phyloP scores from a whole-genome alignment of 2,888 invertebrate species.

The Rhaphigaster nebulosa region DNA sequence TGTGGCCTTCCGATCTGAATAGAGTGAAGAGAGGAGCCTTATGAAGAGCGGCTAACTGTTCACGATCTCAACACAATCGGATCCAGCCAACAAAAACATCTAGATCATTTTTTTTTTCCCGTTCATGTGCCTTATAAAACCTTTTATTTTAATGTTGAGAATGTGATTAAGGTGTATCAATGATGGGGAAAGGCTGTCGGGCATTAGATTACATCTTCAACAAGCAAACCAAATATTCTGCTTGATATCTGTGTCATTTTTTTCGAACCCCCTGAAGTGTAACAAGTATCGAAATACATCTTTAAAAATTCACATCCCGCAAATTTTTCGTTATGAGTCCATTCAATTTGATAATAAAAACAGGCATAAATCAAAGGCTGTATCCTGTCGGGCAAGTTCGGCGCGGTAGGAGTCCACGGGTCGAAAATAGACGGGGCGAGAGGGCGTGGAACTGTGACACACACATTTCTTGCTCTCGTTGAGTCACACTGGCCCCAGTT shows the following conservation, averaged over 20 bases:
- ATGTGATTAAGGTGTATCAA: neutral
- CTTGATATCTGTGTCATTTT: too few species aligned
- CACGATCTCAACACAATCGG: conserved; percentile 3
- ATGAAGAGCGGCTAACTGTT: conserved; percentile 14
- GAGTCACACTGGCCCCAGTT: conserved; percentile 1
- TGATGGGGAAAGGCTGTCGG: neutral
- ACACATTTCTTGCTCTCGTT: neutral
- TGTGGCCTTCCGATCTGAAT: neutral
- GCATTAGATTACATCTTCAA: neutral
- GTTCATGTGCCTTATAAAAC: neutral
- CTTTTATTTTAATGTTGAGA: neutral
- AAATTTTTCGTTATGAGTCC: too few species aligned
- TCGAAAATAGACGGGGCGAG: neutral
- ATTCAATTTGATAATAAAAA: too few species aligned
- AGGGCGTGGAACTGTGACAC: conserved; percentile 28
- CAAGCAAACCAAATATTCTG: too few species aligned
- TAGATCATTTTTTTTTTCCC: neutral
- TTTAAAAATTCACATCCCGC: too few species aligned
- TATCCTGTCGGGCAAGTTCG: neutral
- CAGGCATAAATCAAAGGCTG: too few species aligned
- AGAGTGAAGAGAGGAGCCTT: neutral
- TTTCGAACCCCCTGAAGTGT: too few species aligned
- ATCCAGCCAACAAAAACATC: neutral
- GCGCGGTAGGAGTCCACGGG: neutral
- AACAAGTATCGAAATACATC: too few species aligned